Percentiles rank a stretch among this genome's conserved stretches.
Evolutionary conservation across 64 coral and sea anemone genomes (phyloP).

Genomic region (Exaiptasia diaphana): DNA sequence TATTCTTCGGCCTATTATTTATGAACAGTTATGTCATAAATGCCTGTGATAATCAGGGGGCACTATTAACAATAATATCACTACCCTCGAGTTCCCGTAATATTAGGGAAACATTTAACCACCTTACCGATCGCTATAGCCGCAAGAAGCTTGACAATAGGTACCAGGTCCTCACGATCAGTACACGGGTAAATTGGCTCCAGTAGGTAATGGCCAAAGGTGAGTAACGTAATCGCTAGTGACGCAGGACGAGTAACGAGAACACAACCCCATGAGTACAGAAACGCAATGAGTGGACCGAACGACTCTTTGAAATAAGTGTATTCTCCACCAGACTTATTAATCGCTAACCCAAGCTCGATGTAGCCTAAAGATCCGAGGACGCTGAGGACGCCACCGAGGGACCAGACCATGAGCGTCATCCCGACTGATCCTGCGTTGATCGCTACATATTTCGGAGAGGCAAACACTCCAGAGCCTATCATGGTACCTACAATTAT

Average conservation of each 20-base stretch:
- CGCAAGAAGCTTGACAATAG: constrained; percentile 50
- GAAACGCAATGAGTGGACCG: constrained; percentile 68
- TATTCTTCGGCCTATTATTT: too few relatives aligned
- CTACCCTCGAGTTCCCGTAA: too few relatives aligned
- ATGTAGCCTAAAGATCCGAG: constrained; percentile 79
- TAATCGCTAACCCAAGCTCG: constrained; percentile 72
- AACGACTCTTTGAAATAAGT: constrained; percentile 68
- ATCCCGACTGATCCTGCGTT: constrained; percentile 60
- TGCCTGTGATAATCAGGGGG: too few relatives aligned
- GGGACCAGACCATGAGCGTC: constrained; percentile 68
- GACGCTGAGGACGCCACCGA: constrained; percentile 65
- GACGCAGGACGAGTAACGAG: constrained; percentile 75
- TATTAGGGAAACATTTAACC: too few relatives aligned
- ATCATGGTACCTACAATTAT: constrained; percentile 95
- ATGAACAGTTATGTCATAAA: too few relatives aligned
- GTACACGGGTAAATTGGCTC: constrained; percentile 87
- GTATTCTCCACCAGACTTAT: constrained; percentile 75
- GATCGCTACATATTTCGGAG: constrained; percentile 67
- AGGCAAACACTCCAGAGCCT: constrained; percentile 93
- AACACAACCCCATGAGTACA: constrained; percentile 79
- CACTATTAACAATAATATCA: too few relatives aligned
- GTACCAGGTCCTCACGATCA: constrained; percentile 30
- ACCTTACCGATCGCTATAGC: constrained; percentile 74
- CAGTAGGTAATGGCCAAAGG: constrained; percentile 80
- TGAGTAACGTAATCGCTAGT: constrained; percentile 78